Evolutionary conservation across 2,113 vertebrate species (phyloP), one percentile per base, ranked within the genome.

Genomic region (Hyla sarda): DNA sequence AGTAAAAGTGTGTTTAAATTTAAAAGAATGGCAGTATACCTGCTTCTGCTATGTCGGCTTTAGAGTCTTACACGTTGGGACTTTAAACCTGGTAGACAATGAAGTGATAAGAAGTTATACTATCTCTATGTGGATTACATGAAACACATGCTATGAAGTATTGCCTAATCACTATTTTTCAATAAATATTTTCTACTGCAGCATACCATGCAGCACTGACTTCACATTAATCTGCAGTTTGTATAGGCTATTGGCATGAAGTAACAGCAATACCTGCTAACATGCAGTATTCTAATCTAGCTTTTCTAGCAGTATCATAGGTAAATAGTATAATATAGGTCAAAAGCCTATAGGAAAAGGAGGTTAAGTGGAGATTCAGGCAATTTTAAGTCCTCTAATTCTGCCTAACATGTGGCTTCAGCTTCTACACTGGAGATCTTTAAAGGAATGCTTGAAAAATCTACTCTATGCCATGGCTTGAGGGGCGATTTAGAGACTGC

Each of bases 1-100:
- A 71, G 10, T 71, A 82, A 82, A 71, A 83, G 67, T 80, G 34
- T 12, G 54, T 2, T 30, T 14, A 41, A 5, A 83, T 28, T 58
- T 28, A 58, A 83, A 74, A 56, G 41, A 11, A 13, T 62, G 74
- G 32, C 32, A 62, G 50, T 32, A 32, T 77, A 52, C 25, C 25
- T 77, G 48, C 74, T 14, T 52, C 25, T 30, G 74, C 45, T 14
- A 3, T 50, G 25, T 76, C 25, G 25, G 1, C 19, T 28, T 48
- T 13, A 25, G n/a, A 50, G 34, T 10, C n/a, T 14, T 32, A 21
- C 25, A 76, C 1, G 47, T 5, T 47, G 50, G 47, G 23, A 2
- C 16, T 25, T 28, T 19, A 21, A 30, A 13, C 25, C 48, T 34
- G 8, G 6, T 76, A 28, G 16, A 54, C 10, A 21, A 0, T 54